phyloP scores from a whole-genome alignment of 2,888 invertebrate species.

The Cosmopolites sordidus region DNA sequence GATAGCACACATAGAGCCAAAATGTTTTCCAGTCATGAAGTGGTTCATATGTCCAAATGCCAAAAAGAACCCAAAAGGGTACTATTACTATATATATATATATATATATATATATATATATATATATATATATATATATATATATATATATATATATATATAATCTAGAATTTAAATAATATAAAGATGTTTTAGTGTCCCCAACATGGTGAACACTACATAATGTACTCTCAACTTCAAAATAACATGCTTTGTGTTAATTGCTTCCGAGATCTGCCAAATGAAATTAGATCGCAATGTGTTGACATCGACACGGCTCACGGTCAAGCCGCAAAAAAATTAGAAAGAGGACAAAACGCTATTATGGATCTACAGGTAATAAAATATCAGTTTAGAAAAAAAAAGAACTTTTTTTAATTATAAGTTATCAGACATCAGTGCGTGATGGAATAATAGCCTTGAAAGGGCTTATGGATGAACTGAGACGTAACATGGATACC shows the following conservation, averaged over 20 bases:
- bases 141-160: too few relatives aligned
- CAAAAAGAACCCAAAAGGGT: slow-evolving; percentile 64
- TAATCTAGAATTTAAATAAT: not conserved
- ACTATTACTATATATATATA: slow-evolving; percentile 32
- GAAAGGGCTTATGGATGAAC: slow-evolving; percentile 63
- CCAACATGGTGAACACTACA: slow-evolving; percentile 68
- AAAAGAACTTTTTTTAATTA: not conserved
- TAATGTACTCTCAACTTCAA: slow-evolving; percentile 68
- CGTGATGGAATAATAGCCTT: slow-evolving; percentile 63
- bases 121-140: not conserved
- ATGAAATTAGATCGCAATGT: slow-evolving; percentile 64
- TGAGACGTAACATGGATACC: slow-evolving; percentile 59
- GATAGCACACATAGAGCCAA: slow-evolving; percentile 71
- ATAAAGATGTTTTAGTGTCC: slow-evolving; percentile 50
- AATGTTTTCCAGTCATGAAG: slow-evolving; percentile 71
- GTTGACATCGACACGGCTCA: slow-evolving; percentile 73
- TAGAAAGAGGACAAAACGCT: slow-evolving; percentile 58
- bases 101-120: too few relatives aligned
- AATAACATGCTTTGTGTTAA: slow-evolving; percentile 70
- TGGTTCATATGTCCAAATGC: slow-evolving; percentile 68
- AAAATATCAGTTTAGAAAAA: not conserved
- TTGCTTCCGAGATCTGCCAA: slow-evolving; percentile 66
- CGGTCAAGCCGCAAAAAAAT: slow-evolving; percentile 63
- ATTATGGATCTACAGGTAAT: slow-evolving; percentile 47
- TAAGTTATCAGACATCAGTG: slow-evolving; percentile 55